Percentiles rank a stretch among this genome's conserved stretches.
Evolutionary conservation across 2,888 invertebrate genomes (phyloP).

Genomic region (Micropterix aruncella): DNA sequence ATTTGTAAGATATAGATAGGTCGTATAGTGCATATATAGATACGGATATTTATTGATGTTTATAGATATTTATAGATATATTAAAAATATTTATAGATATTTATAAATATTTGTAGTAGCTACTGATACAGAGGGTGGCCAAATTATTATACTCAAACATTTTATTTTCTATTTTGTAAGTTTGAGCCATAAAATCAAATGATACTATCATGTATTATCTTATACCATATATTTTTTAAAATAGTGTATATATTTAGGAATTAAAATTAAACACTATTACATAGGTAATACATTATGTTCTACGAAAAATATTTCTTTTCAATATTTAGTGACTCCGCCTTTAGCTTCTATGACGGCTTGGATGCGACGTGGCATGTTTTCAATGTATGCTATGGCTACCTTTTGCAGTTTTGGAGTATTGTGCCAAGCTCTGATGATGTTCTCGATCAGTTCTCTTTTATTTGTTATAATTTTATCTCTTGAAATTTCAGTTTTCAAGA

Average conservation of each 20-base stretch:
- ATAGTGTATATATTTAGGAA: conserved; percentile 3
- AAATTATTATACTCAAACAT: conserved; percentile 2
- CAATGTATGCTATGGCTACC: conserved; percentile 1
- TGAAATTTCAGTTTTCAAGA: conserved; percentile 6
- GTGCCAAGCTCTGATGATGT: conserved; percentile 2
- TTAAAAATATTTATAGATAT: too few species aligned
- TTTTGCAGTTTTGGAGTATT: conserved; percentile 1
- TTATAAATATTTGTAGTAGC: too few species aligned
- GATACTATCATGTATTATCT: background rate
- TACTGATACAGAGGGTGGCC: conserved; percentile 4
- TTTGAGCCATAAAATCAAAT: conserved; percentile 1
- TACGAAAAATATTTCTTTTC: conserved; percentile 2
- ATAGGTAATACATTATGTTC: background rate
- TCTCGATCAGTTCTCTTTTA: conserved; percentile 3
- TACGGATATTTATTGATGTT: too few species aligned
- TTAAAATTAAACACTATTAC: background rate
- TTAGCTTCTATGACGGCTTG: conserved; percentile 3
- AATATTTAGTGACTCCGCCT: conserved; percentile 1
- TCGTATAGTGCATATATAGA: too few species aligned
- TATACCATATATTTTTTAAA: conserved; percentile 1
- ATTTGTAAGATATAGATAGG: too few species aligned
- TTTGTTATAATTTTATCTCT: conserved; percentile 1
- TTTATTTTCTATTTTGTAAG: conserved; percentile 1
- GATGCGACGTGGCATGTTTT: conserved; percentile 5
- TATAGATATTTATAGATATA: too few species aligned